A percentile compares a stretch with the other conserved stretches of the same genome.
phyloP scores from a whole-genome alignment of 2,113 vertebrate genomes.

The Lepisosteus osseus region DNA sequence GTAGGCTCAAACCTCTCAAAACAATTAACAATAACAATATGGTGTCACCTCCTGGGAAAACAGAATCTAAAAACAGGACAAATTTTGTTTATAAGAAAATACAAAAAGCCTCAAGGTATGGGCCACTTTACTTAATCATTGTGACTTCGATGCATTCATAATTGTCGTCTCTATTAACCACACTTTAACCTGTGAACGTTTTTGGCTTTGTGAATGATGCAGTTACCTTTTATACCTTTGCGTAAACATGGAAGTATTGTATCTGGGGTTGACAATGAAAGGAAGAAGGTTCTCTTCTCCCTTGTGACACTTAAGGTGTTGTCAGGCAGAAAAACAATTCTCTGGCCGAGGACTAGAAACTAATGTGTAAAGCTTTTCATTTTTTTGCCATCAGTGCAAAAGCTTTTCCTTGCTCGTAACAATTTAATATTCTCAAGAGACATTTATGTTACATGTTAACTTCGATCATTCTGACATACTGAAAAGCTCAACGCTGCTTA shows the following conservation, averaged over 20 bases:
- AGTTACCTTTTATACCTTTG: constrained; percentile 63
- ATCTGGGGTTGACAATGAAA: constrained; percentile 54
- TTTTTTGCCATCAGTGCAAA: constrained; percentile 52
- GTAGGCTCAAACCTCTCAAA: no score
- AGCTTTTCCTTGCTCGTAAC: constrained; percentile 55
- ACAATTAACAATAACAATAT: no score
- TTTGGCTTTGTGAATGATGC: constrained; percentile 56
- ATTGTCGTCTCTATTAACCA: constrained; percentile 30
- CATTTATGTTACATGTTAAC: constrained; percentile 39
- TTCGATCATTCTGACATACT: constrained; percentile 48
- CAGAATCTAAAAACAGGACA: no score
- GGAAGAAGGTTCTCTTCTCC: constrained; percentile 31
- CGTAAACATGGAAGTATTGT: constrained; percentile 39
- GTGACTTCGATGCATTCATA: constrained; percentile 41
- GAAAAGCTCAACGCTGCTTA: constrained; percentile 12
- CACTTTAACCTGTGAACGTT: constrained; percentile 55
- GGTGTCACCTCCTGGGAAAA: no score
- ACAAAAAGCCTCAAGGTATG: not conserved
- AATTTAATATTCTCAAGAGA: constrained; percentile 51
- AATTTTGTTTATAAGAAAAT: no score
- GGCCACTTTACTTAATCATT: not conserved
- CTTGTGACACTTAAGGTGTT: constrained; percentile 6
- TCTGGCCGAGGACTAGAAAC: constrained; percentile 37
- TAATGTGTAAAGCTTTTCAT: constrained; percentile 40
- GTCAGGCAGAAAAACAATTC: constrained; percentile 26